These are phyloP conservation scores for Oryzias melastigma DNA, from an alignment of 2,113 vertebrate species.

Conservation along the genomic window DNA sequence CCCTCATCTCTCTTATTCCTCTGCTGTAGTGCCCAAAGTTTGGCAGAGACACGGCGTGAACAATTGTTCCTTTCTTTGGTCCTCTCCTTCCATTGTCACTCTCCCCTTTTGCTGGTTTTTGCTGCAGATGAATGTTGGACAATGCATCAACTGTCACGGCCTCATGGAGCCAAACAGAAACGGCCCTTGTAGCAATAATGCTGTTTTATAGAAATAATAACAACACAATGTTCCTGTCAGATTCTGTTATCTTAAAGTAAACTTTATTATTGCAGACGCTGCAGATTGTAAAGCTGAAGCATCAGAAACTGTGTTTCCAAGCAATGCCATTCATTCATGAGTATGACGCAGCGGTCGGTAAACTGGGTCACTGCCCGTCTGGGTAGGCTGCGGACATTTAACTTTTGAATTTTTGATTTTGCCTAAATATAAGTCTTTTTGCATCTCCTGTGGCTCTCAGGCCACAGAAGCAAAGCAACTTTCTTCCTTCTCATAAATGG, in stretches of 20 bases:
- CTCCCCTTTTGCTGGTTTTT: constrained; percentile 19
- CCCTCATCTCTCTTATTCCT: constrained; percentile 25
- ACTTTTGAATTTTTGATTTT: constrained; percentile 63
- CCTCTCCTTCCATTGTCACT: constrained; percentile 29
- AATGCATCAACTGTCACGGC: constrained; percentile 56
- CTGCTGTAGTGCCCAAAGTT: constrained; percentile 29
- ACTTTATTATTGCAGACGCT: constrained; percentile 2
- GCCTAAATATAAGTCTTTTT: constrained; percentile 37
- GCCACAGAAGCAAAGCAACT: constrained; percentile 33
- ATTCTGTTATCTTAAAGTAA: constrained; percentile 14
- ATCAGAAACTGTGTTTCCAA: neutral
- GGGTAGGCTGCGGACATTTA: constrained; percentile 30
- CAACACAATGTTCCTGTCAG: constrained; percentile 15
- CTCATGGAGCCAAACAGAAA: constrained; percentile 30
- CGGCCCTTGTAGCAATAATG: constrained; percentile 30
- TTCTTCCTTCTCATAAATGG: constrained; percentile 14
- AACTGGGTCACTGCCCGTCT: constrained; percentile 63
- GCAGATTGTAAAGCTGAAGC: constrained; percentile 3
- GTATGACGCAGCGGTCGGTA: constrained; percentile 28
- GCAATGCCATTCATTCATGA: neutral
- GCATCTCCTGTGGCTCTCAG: constrained; percentile 22
- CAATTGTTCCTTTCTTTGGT: constrained; percentile 39
- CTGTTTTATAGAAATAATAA: constrained; percentile 30
- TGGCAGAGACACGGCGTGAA: constrained; percentile 42
- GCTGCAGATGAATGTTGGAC: constrained; percentile 43